These are phyloP conservation scores for Biston stratarius DNA, from an alignment of 2,888 invertebrate genomes.

Conservation along the genomic window DNA sequence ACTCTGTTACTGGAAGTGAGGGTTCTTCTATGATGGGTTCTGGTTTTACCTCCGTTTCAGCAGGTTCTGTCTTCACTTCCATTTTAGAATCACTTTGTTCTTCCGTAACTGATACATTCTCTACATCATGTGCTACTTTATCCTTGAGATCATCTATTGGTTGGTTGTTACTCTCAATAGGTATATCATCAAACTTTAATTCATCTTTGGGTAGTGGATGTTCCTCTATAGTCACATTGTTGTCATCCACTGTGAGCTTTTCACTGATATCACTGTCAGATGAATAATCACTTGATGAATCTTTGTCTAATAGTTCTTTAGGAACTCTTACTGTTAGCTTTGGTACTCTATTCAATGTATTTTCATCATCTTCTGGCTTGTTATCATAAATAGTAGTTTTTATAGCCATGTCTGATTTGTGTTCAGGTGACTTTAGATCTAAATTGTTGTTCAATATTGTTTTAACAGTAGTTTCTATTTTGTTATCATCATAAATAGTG, in stretches of 20 bases:
- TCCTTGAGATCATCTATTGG: slow-evolving; percentile 48
- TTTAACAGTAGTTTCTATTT: slow-evolving; percentile 70
- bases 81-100: slow-evolving; percentile 53
- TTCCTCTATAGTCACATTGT: slow-evolving; percentile 59
- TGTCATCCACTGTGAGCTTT: slow-evolving; percentile 87
- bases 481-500: slow-evolving; percentile 76
- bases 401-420: slow-evolving; percentile 71
- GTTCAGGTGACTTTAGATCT: slow-evolving; percentile 65
- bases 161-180: slow-evolving; percentile 42
- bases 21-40: slow-evolving; percentile 72
- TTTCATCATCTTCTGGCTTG: slow-evolving; percentile 71
- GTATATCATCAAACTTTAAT: slow-evolving; percentile 35
- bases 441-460: slow-evolving; percentile 75
- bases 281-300: slow-evolving; percentile 83
- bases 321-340: slow-evolving; percentile 90
- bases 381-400: slow-evolving; percentile 83
- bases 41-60: slow-evolving; percentile 56
- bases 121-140: slow-evolving; percentile 48
- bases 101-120: slow-evolving; percentile 33
- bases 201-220: slow-evolving; percentile 45
- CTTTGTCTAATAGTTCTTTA: slow-evolving; percentile 85
- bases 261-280: slow-evolving; percentile 88
- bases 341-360: slow-evolving; percentile 87
- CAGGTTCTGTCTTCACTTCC: slow-evolving; percentile 70
- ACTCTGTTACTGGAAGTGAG: slow-evolving; percentile 89